phyloP scores from a whole-genome alignment of 2,113 vertebrate species.

The Quiscalus mexicanus region DNA sequence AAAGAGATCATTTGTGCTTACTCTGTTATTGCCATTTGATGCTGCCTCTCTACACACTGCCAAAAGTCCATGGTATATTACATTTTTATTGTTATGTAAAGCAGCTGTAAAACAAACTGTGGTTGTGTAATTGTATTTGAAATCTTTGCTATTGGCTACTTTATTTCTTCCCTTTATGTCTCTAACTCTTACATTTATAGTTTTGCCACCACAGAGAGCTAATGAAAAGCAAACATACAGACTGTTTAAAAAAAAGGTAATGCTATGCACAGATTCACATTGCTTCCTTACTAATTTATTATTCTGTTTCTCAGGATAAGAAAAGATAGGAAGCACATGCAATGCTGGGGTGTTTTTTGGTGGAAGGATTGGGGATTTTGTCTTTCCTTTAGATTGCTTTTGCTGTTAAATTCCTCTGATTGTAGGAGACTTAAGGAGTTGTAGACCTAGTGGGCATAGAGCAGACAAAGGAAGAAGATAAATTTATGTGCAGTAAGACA shows the following conservation, averaged over 20 bases:
- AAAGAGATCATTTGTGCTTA: slow-evolving; percentile 28
- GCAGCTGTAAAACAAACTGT: slow-evolving; percentile 14
- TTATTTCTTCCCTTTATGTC: neutral
- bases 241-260: neutral
- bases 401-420: neutral
- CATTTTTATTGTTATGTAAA: slow-evolving; percentile 55
- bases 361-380: neutral
- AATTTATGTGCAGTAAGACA: neutral
- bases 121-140: neutral
- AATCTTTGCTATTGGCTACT: slow-evolving; percentile 31
- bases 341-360: neutral
- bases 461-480: neutral
- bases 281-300: slow-evolving; percentile 15
- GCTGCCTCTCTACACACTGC: neutral
- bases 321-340: neutral
- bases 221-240: slow-evolving; percentile 36
- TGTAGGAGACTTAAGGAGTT: neutral
- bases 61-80: slow-evolving; percentile 7
- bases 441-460: neutral
- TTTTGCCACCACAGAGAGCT: slow-evolving; percentile 28
- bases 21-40: neutral
- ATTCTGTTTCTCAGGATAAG: neutral
- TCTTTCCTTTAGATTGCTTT: neutral
- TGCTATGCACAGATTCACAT: neutral
- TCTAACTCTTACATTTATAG: neutral